A percentile compares a stretch with the other conserved stretches of the same genome.
Conservation (phyloP, 2,113 vertebrate genomes). For the Alethe diademata region DNA sequence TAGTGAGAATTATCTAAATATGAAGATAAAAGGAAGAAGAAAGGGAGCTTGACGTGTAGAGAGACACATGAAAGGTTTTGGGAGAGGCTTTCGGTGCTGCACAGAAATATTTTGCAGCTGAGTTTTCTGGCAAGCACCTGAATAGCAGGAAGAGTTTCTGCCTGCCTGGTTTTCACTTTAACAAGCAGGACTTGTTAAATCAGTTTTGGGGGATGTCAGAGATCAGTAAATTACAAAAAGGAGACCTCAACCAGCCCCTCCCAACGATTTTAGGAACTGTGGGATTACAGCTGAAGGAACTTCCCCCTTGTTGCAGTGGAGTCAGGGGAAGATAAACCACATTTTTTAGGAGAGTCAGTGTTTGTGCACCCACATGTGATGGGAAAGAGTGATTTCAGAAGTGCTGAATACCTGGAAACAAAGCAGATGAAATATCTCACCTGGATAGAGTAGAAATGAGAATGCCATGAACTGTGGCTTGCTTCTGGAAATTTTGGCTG, state of each 20-base stretch:
- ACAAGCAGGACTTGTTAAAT: background rate
- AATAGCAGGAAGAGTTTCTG: background rate
- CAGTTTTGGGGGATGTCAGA: background rate
- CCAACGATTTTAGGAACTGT: background rate
- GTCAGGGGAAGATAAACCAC: background rate
- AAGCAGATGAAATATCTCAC: background rate
- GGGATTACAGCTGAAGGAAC: background rate
- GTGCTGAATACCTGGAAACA: background rate
- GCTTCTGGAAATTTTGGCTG: background rate
- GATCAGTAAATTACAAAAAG: background rate
- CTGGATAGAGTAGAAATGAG: background rate
- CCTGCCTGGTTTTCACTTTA: background rate
- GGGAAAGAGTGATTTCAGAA: background rate
- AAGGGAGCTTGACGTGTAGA: constrained; percentile 16
- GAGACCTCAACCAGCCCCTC: background rate
- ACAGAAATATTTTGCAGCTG: background rate
- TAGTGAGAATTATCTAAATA: constrained; percentile 62
- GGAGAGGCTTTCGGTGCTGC: constrained; percentile 1
- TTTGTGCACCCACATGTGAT: background rate
- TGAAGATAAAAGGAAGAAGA: constrained; percentile 59
- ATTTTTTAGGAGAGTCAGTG: background rate
- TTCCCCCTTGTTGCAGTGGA: background rate
- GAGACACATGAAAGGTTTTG: constrained; percentile 60
- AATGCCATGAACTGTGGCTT: background rate
- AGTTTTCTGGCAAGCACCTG: constrained; percentile 20